A percentile compares a stretch with the other conserved stretches of the same genome.
These are phyloP conservation scores for Channallabes apus DNA, from an alignment of 2,797 vertebrate genomes.

Conservation along the genomic window DNA sequence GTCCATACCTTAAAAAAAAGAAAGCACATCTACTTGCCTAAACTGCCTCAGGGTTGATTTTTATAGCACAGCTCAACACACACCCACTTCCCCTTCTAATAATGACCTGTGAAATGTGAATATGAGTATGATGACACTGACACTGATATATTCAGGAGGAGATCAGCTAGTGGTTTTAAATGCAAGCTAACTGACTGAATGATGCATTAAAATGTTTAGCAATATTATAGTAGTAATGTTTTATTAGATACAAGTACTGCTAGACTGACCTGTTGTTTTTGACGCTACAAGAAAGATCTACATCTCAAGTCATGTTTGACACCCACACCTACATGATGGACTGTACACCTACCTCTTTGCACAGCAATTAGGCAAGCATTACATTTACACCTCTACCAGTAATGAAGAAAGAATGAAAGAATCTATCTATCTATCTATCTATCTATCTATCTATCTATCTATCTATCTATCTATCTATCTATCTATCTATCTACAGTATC, in stretches of 20 bases:
- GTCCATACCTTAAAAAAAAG: constrained; percentile 76
- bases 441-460: no score
- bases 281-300: neutral
- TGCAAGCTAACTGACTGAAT: neutral
- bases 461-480: no score
- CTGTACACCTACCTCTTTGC: no score
- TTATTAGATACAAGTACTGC: neutral
- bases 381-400: no score
- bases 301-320: no score
- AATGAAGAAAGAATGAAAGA: no score
- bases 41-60: constrained; percentile 7
- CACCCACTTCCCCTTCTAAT: neutral
- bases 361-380: no score
- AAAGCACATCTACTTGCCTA: neutral
- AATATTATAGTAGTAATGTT: neutral
- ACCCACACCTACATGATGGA: no score
- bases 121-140: neutral
- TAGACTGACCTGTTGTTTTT: neutral
- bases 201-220: neutral
- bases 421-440: no score
- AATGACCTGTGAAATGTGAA: neutral
- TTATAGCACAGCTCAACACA: neutral
- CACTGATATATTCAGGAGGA: neutral
- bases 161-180: neutral
- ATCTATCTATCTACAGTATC: no score